These are phyloP conservation scores for Redunca redunca DNA, from an alignment of 2,113 vertebrate species.

Conservation along the genomic window DNA sequence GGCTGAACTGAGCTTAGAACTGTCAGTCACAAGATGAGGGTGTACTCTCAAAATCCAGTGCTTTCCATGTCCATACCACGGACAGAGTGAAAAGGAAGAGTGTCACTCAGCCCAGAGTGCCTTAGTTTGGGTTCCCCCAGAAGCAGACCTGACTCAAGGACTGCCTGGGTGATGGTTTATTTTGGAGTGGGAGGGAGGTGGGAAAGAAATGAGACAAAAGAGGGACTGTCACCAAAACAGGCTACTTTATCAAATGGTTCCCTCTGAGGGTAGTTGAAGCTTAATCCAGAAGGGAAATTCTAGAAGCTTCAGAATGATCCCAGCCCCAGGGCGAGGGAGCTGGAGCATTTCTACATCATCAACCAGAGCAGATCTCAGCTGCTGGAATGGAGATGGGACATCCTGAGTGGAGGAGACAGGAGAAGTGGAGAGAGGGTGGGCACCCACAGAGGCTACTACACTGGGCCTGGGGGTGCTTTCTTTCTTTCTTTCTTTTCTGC, in stretches of 20 bases:
- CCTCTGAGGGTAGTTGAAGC: background rate
- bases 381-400: background rate
- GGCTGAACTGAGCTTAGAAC: background rate
- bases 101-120: background rate
- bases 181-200: background rate
- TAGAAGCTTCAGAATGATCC: background rate
- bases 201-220: background rate
- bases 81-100: background rate
- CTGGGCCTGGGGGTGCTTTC: background rate
- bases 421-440: too few species aligned
- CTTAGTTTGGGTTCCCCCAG: background rate
- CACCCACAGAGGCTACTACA: background rate
- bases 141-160: background rate
- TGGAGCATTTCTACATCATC: background rate
- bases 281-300: background rate
- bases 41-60: background rate
- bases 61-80: too few species aligned
- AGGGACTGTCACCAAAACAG: background rate
- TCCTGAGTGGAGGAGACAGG: background rate
- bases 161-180: background rate
- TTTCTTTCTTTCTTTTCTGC: background rate
- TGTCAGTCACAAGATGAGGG: background rate
- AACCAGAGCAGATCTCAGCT: background rate
- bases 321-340: background rate
- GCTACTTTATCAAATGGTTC: background rate